Evolutionary conservation across 2,113 vertebrate species (phyloP).

Genomic region (Phoxinus phoxinus): DNA sequence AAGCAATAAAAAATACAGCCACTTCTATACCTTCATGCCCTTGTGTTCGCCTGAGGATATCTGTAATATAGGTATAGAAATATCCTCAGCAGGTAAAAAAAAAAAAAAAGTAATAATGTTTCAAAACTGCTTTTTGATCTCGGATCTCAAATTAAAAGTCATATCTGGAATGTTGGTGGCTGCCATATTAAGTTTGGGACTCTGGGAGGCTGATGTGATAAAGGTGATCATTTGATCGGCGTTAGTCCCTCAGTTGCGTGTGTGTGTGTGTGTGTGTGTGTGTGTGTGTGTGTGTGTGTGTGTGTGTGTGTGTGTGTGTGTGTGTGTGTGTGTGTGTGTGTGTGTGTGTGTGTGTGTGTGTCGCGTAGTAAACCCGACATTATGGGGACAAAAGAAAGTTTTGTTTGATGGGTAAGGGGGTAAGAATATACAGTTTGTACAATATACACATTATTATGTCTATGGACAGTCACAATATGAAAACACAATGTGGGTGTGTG

Average conservation of each 20-base stretch:
- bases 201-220: slow-evolving; percentile 34
- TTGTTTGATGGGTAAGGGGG: no score
- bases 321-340: slow-evolving; percentile 3
- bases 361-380: no score
- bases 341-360: slow-evolving; percentile 7
- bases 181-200: slow-evolving; percentile 46
- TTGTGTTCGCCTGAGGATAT: slow-evolving; percentile 17
- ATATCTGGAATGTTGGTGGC: slow-evolving; percentile 26
- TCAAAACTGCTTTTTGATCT: slow-evolving; percentile 39
- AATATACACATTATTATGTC: no score
- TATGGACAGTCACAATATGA: no score
- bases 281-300: no score
- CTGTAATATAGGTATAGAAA: slow-evolving; percentile 36
- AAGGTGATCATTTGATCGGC: slow-evolving; percentile 24
- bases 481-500: background rate
- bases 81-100: slow-evolving; percentile 35
- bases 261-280: background rate
- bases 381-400: no score
- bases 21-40: slow-evolving; percentile 1
- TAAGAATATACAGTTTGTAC: no score
- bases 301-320: background rate
- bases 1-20: background rate
- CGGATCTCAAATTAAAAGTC: slow-evolving; percentile 38
- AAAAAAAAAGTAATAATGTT: slow-evolving; percentile 17
- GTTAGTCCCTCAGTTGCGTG: slow-evolving; percentile 18